Evolutionary conservation across 2,113 vertebrate species (phyloP).

Genomic region (Thunnus thynnus): DNA sequence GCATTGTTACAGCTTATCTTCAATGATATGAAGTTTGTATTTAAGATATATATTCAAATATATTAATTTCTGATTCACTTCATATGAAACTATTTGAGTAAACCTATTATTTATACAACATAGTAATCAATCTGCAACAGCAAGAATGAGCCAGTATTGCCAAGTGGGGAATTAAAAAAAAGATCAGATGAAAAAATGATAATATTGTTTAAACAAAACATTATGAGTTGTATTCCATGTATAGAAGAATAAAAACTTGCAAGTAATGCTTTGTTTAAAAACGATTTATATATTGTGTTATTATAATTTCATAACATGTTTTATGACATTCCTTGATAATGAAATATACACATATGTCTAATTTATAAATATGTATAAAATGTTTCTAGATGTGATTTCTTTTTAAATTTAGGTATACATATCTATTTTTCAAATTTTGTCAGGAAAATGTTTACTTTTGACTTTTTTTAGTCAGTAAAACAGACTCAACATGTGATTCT

Average conservation of each 20-base stretch:
- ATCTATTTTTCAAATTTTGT: not conserved
- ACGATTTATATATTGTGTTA: not conserved
- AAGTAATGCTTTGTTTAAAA: slow-evolving; percentile 5
- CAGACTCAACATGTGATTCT: not conserved
- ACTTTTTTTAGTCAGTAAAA: not conserved
- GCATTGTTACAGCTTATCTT: slow-evolving; percentile 17
- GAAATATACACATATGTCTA: not conserved
- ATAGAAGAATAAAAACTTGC: slow-evolving; percentile 9
- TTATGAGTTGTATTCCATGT: slow-evolving; percentile 5
- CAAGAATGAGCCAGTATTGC: not conserved
- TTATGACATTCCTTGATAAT: slow-evolving; percentile 23
- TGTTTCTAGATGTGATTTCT: not conserved
- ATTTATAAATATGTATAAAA: too few species aligned
- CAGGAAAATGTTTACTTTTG: not conserved
- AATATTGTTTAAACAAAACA: slow-evolving; percentile 2
- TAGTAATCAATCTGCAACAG: not conserved
- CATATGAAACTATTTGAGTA: slow-evolving; percentile 21
- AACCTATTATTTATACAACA: not conserved
- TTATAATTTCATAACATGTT: slow-evolving; percentile 4
- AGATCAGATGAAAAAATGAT: slow-evolving; percentile 8
- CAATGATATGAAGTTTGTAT: not conserved
- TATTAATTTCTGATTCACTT: slow-evolving; percentile 27
- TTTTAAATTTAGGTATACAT: not conserved
- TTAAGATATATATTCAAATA: slow-evolving; percentile 17
- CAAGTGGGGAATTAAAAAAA: not conserved